These are phyloP conservation scores for Harmothoe impar DNA, from an alignment of 2,888 invertebrate genomes.

Conservation along the genomic window DNA sequence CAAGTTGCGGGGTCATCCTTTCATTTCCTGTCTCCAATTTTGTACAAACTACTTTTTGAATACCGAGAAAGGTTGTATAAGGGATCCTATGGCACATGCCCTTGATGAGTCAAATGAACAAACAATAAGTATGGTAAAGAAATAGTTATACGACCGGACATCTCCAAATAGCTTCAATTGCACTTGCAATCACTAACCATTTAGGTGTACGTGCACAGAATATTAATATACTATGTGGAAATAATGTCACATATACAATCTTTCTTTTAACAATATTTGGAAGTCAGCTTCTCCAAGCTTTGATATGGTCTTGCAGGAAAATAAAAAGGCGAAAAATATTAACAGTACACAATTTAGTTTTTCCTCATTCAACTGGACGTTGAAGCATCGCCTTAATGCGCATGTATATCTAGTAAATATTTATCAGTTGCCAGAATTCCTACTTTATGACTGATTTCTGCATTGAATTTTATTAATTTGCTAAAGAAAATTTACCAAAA, in stretches of 20 bases:
- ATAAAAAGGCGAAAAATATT: slow-evolving; percentile 48
- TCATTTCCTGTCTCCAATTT: not conserved
- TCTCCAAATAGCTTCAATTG: not conserved
- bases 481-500: too few relatives aligned
- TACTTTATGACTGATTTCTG: too few relatives aligned
- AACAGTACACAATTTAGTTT: not conserved
- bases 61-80: not conserved
- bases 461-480: too few relatives aligned
- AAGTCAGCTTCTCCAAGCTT: slow-evolving; percentile 54
- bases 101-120: not conserved
- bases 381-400: too few relatives aligned
- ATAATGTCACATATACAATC: not conserved
- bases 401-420: too few relatives aligned
- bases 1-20: slow-evolving; percentile 4
- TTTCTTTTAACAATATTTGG: slow-evolving; percentile 39
- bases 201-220: slow-evolving; percentile 39
- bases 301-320: slow-evolving; percentile 58
- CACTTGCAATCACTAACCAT: slow-evolving; percentile 19
- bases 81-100: not conserved
- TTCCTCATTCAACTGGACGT: not conserved
- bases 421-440: too few relatives aligned
- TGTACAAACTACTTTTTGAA: not conserved
- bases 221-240: slow-evolving; percentile 29
- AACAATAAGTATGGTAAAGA: not conserved
- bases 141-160: not conserved